Conservation (phyloP, 1,140 invertebrate genomes). For the Portunus trituberculatus region DNA sequence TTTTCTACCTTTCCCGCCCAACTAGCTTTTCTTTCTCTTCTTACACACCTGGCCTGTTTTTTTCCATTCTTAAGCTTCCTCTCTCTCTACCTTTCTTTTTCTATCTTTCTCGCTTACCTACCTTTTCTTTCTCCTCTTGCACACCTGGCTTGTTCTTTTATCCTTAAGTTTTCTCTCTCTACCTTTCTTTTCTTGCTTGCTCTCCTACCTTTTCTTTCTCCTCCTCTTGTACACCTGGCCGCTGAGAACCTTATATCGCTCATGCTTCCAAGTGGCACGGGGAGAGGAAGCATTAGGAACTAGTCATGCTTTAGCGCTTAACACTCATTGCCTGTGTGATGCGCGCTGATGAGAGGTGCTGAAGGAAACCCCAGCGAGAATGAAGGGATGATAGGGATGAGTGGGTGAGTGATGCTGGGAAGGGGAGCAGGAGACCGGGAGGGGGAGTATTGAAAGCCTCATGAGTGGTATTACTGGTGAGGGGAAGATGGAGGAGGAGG, state of each 20-base stretch:
- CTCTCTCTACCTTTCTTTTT: too few species aligned
- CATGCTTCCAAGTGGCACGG: neutral
- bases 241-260: neutral
- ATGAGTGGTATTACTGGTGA: neutral
- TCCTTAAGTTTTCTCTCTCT: neutral
- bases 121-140: neutral
- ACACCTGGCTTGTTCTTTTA: too few species aligned
- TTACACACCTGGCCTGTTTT: too few species aligned
- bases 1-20: too few species aligned
- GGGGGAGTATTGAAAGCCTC: neutral
- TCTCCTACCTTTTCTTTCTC: neutral
- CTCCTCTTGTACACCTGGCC: neutral
- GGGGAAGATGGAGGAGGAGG: neutral
- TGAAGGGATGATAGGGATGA: neutral
- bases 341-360: neutral
- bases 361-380: neutral
- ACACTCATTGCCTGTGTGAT: neutral
- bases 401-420: neutral
- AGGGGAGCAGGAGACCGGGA: neutral
- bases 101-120: too few species aligned
- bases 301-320: conserved; percentile 1
- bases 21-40: too few species aligned
- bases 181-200: neutral
- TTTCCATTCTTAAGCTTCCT: too few species aligned
- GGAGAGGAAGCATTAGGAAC: neutral